Percentiles rank a stretch among this genome's conserved stretches.
phyloP scores from a whole-genome alignment of 2,888 invertebrate species.

The Iselma pallidipennis region DNA sequence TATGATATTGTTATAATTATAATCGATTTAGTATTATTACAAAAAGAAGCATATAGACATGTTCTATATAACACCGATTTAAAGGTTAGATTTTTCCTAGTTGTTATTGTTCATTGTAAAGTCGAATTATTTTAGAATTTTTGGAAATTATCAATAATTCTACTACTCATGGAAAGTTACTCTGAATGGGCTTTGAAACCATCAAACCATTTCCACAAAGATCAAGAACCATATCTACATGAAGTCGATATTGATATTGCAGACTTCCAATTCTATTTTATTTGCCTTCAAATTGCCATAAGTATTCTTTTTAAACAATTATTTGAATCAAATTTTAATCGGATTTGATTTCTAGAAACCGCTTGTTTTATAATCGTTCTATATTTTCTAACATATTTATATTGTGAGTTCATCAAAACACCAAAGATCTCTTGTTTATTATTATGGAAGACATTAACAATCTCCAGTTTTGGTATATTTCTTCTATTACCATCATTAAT shows the following conservation, averaged over 20 bases:
- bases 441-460: slow-evolving; percentile 61
- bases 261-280: slow-evolving; percentile 48
- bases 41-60: slow-evolving; percentile 82
- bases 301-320: slow-evolving; percentile 40
- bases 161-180: slow-evolving; percentile 81
- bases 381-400: slow-evolving; percentile 35
- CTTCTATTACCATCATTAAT: slow-evolving; percentile 66
- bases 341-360: slow-evolving; percentile 40
- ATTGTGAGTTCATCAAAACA: not conserved
- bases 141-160: slow-evolving; percentile 75
- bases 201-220: slow-evolving; percentile 20
- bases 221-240: slow-evolving; percentile 30
- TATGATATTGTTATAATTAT: slow-evolving; percentile 87
- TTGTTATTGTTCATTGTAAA: not conserved
- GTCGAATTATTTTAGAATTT: slow-evolving; percentile 41
- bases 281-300: slow-evolving; percentile 39
- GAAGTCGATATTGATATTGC: slow-evolving; percentile 41
- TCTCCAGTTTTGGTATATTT: slow-evolving; percentile 64
- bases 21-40: slow-evolving; percentile 81
- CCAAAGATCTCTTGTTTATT: not conserved
- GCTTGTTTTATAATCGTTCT: slow-evolving; percentile 41
- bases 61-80: slow-evolving; percentile 80
- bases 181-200: slow-evolving; percentile 63
- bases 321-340: not conserved
- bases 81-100: slow-evolving; percentile 61